A percentile compares a stretch with the other conserved stretches of the same genome.
phyloP scores from a whole-genome alignment of 2,113 vertebrate species.

The Lates calcarifer region DNA sequence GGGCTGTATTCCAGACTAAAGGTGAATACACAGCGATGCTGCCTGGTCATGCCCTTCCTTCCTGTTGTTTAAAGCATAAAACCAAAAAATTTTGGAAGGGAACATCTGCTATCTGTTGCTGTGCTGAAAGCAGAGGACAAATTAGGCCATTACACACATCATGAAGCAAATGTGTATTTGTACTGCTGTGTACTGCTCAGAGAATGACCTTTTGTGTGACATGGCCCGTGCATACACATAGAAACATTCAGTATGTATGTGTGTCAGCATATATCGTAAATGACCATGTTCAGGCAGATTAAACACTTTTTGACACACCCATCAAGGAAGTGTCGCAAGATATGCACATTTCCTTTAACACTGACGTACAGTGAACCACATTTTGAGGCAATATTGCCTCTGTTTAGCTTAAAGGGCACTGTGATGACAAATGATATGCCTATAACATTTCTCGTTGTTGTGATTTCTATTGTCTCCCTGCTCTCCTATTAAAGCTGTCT shows the following conservation, averaged over 20 bases:
- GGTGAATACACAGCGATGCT: slow-evolving; percentile 12
- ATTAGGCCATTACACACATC: not conserved
- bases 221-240: not conserved
- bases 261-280: not conserved
- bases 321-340: slow-evolving; percentile 44
- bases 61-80: not conserved
- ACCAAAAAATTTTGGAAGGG: not conserved
- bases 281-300: not conserved
- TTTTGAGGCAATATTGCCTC: slow-evolving; percentile 18
- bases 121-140: not conserved
- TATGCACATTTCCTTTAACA: slow-evolving; percentile 34
- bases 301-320: not conserved
- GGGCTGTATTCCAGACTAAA: slow-evolving; percentile 16
- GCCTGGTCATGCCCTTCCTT: slow-evolving; percentile 24
- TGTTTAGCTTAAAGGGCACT: slow-evolving; percentile 12
- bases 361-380: not conserved
- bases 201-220: not conserved
- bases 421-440: not conserved
- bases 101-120: not conserved
- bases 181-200: not conserved
- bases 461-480: not conserved
- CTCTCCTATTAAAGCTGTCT: not conserved
- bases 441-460: not conserved
- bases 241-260: not conserved
- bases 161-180: slow-evolving; percentile 5